phyloP scores from a whole-genome alignment of 2,797 vertebrate species.

The Gymnodraco acuticeps region DNA sequence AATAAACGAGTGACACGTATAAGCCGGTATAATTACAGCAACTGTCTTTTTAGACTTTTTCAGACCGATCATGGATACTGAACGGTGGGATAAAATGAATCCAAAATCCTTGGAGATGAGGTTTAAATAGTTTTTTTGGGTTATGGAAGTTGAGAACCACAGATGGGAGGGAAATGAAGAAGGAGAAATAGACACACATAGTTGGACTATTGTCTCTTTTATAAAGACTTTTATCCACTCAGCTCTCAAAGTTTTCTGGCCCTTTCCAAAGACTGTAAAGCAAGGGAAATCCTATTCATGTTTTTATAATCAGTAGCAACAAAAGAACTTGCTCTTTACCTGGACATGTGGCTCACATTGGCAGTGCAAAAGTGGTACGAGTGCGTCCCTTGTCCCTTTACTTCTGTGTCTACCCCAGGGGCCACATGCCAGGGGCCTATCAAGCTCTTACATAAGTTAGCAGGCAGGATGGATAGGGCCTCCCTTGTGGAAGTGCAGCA shows the following conservation, averaged over 20 bases:
- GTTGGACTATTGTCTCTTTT: background rate
- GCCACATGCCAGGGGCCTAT: slow-evolving; percentile 47
- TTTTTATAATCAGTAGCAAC: background rate
- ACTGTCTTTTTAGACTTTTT: background rate
- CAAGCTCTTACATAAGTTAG: slow-evolving; percentile 73
- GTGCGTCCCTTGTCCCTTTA: background rate
- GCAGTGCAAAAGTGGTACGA: background rate
- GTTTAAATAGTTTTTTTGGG: background rate
- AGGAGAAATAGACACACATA: slow-evolving; percentile 20
- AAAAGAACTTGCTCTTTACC: slow-evolving; percentile 6
- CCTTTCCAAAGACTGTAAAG: background rate
- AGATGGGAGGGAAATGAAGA: slow-evolving; percentile 37
- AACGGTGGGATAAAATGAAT: background rate
- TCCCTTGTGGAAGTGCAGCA: slow-evolving; percentile 38
- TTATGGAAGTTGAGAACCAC: slow-evolving; percentile 9
- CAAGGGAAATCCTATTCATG: background rate
- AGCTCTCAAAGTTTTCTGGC: background rate
- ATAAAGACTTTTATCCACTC: background rate
- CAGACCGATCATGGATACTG: background rate
- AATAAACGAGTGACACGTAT: background rate
- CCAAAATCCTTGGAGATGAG: background rate
- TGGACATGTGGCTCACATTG: slow-evolving; percentile 7
- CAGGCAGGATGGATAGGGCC: slow-evolving; percentile 53
- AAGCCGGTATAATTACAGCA: background rate
- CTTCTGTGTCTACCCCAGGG: slow-evolving; percentile 14